Conservation (phyloP, 2,797 vertebrate species). For the Alectoris magna region DNA sequence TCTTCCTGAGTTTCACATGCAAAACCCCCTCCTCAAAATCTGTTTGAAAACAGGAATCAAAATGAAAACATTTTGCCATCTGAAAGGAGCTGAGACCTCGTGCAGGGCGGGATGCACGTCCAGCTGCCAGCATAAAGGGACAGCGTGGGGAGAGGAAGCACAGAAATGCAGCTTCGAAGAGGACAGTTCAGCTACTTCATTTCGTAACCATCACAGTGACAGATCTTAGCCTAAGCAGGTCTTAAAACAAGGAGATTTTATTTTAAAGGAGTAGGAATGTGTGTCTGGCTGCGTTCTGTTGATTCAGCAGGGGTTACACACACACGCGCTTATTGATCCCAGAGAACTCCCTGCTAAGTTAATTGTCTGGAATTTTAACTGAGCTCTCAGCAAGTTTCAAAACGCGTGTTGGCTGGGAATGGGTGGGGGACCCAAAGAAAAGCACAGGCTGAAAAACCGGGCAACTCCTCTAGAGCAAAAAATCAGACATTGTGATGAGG, state of each 20-base stretch:
- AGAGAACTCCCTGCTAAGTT: slow-evolving; percentile 73
- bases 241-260: slow-evolving; percentile 68
- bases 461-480: slow-evolving; percentile 6
- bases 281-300: slow-evolving; percentile 63
- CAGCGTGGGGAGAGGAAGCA: background rate
- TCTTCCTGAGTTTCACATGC: background rate
- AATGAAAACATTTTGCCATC: background rate
- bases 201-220: slow-evolving; percentile 55
- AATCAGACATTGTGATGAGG: background rate
- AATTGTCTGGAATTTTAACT: slow-evolving; percentile 76
- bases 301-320: slow-evolving; percentile 73
- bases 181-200: slow-evolving; percentile 63
- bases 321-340: slow-evolving; percentile 70
- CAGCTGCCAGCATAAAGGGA: slow-evolving; percentile 58
- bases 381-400: slow-evolving; percentile 72
- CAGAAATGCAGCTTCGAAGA: slow-evolving; percentile 41
- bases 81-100: background rate
- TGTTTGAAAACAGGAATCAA: background rate
- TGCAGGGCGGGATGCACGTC: background rate
- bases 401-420: slow-evolving; percentile 60
- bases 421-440: slow-evolving; percentile 58
- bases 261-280: slow-evolving; percentile 45
- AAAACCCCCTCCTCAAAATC: slow-evolving; percentile 7
- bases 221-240: slow-evolving; percentile 65
- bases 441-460: slow-evolving; percentile 21